These are phyloP conservation scores for Metacarcinus magister DNA, from an alignment of 2,888 invertebrate genomes.

Conservation along the genomic window DNA sequence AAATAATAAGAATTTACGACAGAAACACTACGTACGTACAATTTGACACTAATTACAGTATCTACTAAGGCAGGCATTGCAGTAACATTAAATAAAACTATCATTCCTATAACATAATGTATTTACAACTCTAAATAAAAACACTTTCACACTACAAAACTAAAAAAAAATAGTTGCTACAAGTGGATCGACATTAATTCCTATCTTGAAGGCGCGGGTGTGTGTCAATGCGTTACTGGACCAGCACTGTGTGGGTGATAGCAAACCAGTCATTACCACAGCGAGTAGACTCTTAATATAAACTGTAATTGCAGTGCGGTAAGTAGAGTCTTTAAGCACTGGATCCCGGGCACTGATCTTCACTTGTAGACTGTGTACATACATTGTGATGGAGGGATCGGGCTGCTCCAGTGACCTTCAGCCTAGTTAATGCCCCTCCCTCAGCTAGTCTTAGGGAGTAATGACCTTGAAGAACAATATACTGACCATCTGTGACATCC, in stretches of 20 bases:
- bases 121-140: conserved; percentile 13
- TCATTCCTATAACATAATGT: neutral
- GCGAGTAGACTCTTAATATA: neutral
- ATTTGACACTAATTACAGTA: neutral
- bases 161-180: neutral
- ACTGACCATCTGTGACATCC: neutral
- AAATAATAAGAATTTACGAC: neutral
- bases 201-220: neutral
- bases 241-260: neutral
- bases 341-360: neutral
- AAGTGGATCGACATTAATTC: neutral
- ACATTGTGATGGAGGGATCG: neutral
- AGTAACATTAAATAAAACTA: neutral
- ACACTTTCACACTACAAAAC: neutral
- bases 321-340: neutral
- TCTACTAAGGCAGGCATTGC: neutral
- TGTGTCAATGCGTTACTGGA: neutral
- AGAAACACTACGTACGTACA: neutral
- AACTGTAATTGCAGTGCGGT: neutral
- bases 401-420: neutral
- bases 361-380: neutral
- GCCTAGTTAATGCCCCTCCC: neutral
- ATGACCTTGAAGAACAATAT: neutral
- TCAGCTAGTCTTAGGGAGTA: neutral
- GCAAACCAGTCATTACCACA: neutral